A percentile compares a stretch with the other conserved stretches of the same genome.
Conservation (phyloP, 2,888 invertebrate species). For the Teinopalpus imperialis region DNA sequence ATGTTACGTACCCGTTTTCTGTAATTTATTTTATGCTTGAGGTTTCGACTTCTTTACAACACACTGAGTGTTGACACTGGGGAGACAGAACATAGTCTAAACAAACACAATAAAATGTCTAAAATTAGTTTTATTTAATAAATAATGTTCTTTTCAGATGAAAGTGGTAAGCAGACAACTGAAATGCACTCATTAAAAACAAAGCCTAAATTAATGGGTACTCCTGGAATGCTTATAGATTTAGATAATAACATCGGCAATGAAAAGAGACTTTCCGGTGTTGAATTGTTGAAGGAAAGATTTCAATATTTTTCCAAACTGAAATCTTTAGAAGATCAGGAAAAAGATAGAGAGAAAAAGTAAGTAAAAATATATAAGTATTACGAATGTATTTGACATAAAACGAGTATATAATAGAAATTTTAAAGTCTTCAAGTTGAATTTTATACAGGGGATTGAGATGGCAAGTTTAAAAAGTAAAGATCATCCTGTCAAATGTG, state of each 20-base stretch:
- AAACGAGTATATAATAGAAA: too few relatives aligned
- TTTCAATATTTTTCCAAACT: slow-evolving; percentile 85
- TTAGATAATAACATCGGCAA: slow-evolving; percentile 46
- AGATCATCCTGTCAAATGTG: too few relatives aligned
- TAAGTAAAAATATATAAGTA: too few relatives aligned
- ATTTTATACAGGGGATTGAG: too few relatives aligned
- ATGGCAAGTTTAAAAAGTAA: too few relatives aligned
- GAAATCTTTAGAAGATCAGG: slow-evolving; percentile 74
- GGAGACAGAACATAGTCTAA: too few relatives aligned
- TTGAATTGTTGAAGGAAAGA: slow-evolving; percentile 86
- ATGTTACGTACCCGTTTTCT: too few relatives aligned
- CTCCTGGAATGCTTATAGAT: slow-evolving; percentile 74
- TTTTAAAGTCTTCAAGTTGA: too few relatives aligned
- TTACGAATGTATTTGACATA: too few relatives aligned
- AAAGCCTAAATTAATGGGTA: slow-evolving; percentile 75
- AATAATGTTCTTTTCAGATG: slow-evolving; percentile 11
- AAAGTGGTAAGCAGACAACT: slow-evolving; percentile 30
- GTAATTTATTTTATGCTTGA: too few relatives aligned
- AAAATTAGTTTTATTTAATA: not conserved
- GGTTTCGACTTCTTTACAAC: too few relatives aligned
- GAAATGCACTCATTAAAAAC: slow-evolving; percentile 39
- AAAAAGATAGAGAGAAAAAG: slow-evolving; percentile 81
- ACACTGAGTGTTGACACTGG: too few relatives aligned
- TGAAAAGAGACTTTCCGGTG: slow-evolving; percentile 74
- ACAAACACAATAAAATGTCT: not conserved